Percentiles rank a stretch among this genome's conserved stretches.
Evolutionary conservation across 2,113 vertebrate genomes (phyloP).

Genomic region (Gnathonemus echidnorhynchus): DNA sequence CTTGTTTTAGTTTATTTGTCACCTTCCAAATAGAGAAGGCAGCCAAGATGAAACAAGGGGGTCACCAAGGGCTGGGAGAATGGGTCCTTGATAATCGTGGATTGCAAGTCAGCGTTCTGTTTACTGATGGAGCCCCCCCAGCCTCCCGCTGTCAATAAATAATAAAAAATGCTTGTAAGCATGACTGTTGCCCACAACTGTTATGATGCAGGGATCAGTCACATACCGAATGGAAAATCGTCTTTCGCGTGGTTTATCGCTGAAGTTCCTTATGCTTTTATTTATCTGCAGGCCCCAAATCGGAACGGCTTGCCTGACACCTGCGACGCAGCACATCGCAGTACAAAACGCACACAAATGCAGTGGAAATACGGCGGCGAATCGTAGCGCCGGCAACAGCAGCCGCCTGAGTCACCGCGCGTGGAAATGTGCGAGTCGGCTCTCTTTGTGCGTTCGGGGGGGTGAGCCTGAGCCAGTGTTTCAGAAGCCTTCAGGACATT

Average conservation of each 20-base stretch:
- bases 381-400: not conserved
- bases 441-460: not conserved
- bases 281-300: not conserved
- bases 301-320: not conserved
- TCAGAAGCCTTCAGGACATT: slow-evolving; percentile 27
- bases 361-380: not conserved
- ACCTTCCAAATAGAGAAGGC: not conserved
- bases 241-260: not conserved
- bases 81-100: not conserved
- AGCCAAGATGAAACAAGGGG: not conserved
- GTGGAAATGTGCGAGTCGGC: not conserved
- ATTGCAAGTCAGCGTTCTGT: not conserved
- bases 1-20: not conserved
- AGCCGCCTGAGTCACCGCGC: not conserved
- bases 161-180: not conserved
- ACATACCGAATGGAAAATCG: not conserved
- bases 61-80: not conserved
- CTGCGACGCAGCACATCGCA: not conserved
- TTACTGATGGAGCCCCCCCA: not conserved
- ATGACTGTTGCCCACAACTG: not conserved
- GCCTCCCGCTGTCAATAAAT: not conserved
- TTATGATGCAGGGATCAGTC: not conserved
- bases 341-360: not conserved
- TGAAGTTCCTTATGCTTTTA: not conserved
- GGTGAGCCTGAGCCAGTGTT: not conserved